Evolutionary conservation across 2,113 vertebrate genomes (phyloP).

Genomic region (Lates calcarifer): DNA sequence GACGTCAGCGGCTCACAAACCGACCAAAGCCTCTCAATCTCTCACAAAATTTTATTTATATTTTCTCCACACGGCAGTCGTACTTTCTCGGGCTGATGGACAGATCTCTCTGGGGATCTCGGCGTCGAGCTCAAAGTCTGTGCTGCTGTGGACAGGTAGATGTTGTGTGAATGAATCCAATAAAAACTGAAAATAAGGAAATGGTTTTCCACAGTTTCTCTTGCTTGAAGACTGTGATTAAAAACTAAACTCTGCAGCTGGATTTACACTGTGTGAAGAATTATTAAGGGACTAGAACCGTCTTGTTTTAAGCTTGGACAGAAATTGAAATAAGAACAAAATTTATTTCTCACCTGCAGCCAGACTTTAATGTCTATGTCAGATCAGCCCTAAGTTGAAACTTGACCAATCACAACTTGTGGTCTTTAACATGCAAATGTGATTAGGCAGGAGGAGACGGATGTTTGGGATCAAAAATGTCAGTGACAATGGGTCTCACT

Average conservation of each 20-base stretch:
- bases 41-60: constrained; percentile 29
- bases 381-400: too few species aligned
- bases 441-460: too few species aligned
- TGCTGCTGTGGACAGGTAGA: neutral
- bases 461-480: too few species aligned
- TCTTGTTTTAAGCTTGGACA: too few species aligned
- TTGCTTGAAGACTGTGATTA: neutral
- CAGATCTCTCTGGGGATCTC: constrained; percentile 23
- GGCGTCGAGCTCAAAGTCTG: neutral
- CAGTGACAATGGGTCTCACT: too few species aligned
- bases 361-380: too few species aligned
- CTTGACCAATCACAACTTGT: too few species aligned
- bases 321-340: too few species aligned
- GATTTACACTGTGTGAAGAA: neutral
- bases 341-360: too few species aligned
- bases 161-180: neutral
- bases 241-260: neutral
- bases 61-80: constrained; percentile 21
- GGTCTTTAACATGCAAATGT: too few species aligned
- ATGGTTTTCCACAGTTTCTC: neutral
- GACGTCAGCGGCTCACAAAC: constrained; percentile 10
- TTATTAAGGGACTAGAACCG: too few species aligned
- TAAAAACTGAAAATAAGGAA: neutral
- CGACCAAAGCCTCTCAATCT: constrained; percentile 5
- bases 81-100: constrained; percentile 15